Base-by-base conservation (phyloP, 1,140 invertebrate genomes). In the Epicauta chinensis region DNA sequence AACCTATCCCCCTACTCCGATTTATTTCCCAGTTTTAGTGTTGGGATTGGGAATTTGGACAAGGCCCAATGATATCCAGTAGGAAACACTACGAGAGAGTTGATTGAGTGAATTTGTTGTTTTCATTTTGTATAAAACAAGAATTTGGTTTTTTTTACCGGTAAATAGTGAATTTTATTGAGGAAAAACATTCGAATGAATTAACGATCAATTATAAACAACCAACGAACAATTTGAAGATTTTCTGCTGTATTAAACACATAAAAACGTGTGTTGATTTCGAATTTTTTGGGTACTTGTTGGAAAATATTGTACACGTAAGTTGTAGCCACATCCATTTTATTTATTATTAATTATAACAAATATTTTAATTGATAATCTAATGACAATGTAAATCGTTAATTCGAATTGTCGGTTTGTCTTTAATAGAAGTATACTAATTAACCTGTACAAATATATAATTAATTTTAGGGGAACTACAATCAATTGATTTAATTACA, bases 231-330 rank as follows among this genome's bases (percentile, higher is more conserved):
- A 13, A n/a, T 16, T 14, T 30, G 29, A 38, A 37, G 12, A 47
- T 13, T 23, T 47, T 37, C 12, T 37, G 34, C 23, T 37, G 45
- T 23, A 23, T 23, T 23, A 12, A 15, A 34, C 37, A 37, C 14
- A 46, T 16, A 29, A 38, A 23, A 45, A 49, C 46, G 46, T 49
- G 37, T 49, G 34, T 23, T 23, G 23, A 23, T 23, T 23, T 23
- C 10, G 14, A 40, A n/a, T n/a, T 40, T 49, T 49, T 49, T 49
- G 16, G 46, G 46, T 36, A 49, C 29, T 49, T 49, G 36, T 23
- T 38, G 46, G 46, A 49, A 49, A 49, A 49, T 49, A 40, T 7
- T 49, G 46, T 49, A 49, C 46, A 49, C 46, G 46, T 49, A 49
- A 49, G 46, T 49, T 23, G 23, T 23, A 23, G 4, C 23, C 23